These are phyloP conservation scores for Sparidentex hasta DNA, from an alignment of 2,797 vertebrate genomes.

Conservation along the genomic window DNA sequence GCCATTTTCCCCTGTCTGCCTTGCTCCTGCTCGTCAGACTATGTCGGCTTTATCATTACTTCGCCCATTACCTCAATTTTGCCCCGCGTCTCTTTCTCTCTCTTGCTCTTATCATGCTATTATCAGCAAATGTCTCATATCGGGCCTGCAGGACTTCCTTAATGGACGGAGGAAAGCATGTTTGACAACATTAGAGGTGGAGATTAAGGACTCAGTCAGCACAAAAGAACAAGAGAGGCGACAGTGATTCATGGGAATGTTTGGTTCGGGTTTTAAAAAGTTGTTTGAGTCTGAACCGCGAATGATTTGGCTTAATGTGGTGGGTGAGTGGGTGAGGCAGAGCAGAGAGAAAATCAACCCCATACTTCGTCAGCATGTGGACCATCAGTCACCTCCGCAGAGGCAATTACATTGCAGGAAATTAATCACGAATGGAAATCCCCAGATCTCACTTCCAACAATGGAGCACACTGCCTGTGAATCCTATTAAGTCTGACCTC, in stretches of 20 bases:
- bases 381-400: conserved; percentile 8
- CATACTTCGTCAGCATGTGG: conserved; percentile 9
- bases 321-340: conserved; percentile 1
- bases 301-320: not conserved
- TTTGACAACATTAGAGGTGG: conserved; percentile 10
- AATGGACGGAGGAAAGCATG: conserved; percentile 26
- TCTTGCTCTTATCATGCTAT: conserved; percentile 5
- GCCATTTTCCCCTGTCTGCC: conserved; percentile 13
- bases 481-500: conserved; percentile 13
- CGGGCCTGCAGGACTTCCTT: conserved; percentile 41
- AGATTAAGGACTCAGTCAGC: not conserved
- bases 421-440: conserved; percentile 42
- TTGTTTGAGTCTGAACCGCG: conserved; percentile 1
- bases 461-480: conserved; percentile 19
- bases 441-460: conserved; percentile 28
- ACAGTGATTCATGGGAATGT: conserved; percentile 5
- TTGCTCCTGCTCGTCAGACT: conserved; percentile 2
- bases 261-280: conserved; percentile 14
- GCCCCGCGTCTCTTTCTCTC: not conserved
- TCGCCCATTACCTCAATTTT: conserved; percentile 42
- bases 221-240: not conserved
- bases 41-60: conserved; percentile 2
- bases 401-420: conserved; percentile 46
- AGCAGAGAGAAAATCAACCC: conserved; percentile 8
- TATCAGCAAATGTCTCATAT: conserved; percentile 46